Evolutionary conservation across 1,140 invertebrate genomes (phyloP).

Genomic region (Cotesia glomerata): DNA sequence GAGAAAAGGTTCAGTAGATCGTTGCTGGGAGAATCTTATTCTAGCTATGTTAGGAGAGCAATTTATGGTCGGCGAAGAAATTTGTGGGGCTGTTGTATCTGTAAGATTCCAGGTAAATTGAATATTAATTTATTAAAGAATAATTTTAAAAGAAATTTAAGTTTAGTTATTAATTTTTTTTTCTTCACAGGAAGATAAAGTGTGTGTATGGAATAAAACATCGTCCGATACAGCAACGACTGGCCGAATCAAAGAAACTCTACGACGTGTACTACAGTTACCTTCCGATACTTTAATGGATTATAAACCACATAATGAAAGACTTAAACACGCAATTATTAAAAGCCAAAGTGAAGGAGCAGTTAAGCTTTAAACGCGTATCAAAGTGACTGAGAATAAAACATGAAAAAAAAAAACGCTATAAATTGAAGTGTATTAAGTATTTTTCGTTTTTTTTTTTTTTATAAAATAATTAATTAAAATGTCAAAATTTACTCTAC

Average conservation of each 20-base stretch:
- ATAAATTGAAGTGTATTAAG: too few species aligned
- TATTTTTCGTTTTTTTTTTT: too few species aligned
- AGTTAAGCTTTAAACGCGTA: slow-evolving; percentile 4
- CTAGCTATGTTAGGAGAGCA: slow-evolving; percentile 98
- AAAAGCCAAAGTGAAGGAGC: slow-evolving; percentile 29
- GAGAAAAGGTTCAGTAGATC: slow-evolving; percentile 91
- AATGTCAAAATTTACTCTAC: too few species aligned
- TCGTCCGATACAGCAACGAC: slow-evolving; percentile 87
- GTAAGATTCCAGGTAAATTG: slow-evolving; percentile 83
- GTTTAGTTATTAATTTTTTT: neutral
- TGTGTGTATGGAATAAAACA: slow-evolving; percentile 97
- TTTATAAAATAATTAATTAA: too few species aligned
- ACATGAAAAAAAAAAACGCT: too few species aligned
- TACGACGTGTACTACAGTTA: slow-evolving; percentile 92
- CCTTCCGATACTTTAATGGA: slow-evolving; percentile 92
- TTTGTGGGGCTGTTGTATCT: slow-evolving; percentile 97
- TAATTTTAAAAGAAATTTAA: too few species aligned
- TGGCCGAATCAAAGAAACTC: slow-evolving; percentile 89
- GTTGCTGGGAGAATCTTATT: slow-evolving; percentile 98
- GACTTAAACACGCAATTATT: slow-evolving; percentile 69
- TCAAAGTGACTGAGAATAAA: neutral
- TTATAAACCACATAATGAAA: slow-evolving; percentile 93
- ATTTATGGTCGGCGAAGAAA: slow-evolving; percentile 98
- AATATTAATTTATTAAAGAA: neutral
- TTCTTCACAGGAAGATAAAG: slow-evolving; percentile 85